Base-by-base conservation (phyloP, 35 echinoderm and acorn worm genomes). In the Acanthaster planci region DNA sequence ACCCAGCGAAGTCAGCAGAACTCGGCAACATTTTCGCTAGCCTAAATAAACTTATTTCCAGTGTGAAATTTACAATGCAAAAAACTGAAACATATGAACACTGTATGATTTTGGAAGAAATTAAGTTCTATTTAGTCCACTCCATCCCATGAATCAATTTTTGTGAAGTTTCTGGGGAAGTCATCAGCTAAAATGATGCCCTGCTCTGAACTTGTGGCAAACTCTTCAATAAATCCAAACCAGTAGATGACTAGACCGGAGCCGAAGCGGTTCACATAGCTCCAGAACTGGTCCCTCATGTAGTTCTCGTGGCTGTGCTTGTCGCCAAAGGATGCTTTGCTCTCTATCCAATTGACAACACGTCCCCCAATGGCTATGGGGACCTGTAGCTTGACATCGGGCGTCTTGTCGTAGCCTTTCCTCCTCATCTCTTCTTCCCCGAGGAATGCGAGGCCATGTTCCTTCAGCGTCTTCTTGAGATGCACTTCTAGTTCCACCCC, bases 221-320 rank as follows among this genome's bases (percentile, higher is more conserved):
- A 76, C 52, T 99, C 96, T 35, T 99, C 88, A 54, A 99, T 94
- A 50, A 86, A 99, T 4, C 92, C 96, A 89, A 91, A 93, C 96
- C 96, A 99, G 52, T 99, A 99, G 60, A 99, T 99, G 22, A 99
- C 96, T 55, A 99, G 60, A 21, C 96, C 96, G 34, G 96, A 93
- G 16, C 96, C 96, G 89, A 99, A 99, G 76, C 92, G 86, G 75
- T 99, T 94, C 17, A 88, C 85, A 79, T 99, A 99, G 52, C 96
- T 99, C 87, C 89, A 91, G 32, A 91, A 99, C 78, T 99, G 96
- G 77, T 99, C 92, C 68, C 89, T 99, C n/a, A 99, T 78, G 56
- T 99, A 99, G 54, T 89, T 81, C 36, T 78, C 76, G 72, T 99
- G 96, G 53, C 96, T 99, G 82, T 84, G 84, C 37, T 79, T 40